Conservation (phyloP, 2,797 vertebrate species). For the Paedocypris micromegethes region DNA sequence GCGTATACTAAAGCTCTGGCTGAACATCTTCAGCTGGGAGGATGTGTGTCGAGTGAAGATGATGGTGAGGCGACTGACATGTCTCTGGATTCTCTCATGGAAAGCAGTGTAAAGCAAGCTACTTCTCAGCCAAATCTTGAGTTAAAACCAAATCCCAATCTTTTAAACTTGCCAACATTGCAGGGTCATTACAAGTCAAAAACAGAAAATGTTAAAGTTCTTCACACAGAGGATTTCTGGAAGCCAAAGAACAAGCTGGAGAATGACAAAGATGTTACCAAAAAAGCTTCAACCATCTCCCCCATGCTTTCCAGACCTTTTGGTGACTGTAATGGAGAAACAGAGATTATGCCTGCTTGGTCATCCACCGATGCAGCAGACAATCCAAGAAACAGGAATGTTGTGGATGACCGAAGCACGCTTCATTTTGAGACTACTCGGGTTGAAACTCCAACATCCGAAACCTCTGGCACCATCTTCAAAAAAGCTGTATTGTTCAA, state of each 20-base stretch:
- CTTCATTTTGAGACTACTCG: slow-evolving; percentile 47
- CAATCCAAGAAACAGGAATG: slow-evolving; percentile 54
- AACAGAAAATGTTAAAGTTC: slow-evolving; percentile 32
- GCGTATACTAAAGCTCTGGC: slow-evolving; percentile 67
- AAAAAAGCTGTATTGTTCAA: slow-evolving; percentile 23
- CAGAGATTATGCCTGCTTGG: slow-evolving; percentile 67
- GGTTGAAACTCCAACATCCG: slow-evolving; percentile 40
- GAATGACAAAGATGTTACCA: neutral
- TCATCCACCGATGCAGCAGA: slow-evolving; percentile 71
- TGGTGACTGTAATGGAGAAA: slow-evolving; percentile 56
- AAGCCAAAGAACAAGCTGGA: neutral
- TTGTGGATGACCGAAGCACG: slow-evolving; percentile 45
- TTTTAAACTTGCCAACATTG: slow-evolving; percentile 42
- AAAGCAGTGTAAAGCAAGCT: slow-evolving; percentile 43
- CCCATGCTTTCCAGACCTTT: slow-evolving; percentile 37
- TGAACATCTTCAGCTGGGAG: slow-evolving; percentile 68
- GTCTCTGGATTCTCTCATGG: slow-evolving; percentile 83
- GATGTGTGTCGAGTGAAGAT: slow-evolving; percentile 66
- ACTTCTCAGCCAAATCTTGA: slow-evolving; percentile 46
- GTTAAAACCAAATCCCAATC: slow-evolving; percentile 46
- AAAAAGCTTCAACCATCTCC: neutral
- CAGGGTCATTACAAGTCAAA: slow-evolving; percentile 45
- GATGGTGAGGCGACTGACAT: slow-evolving; percentile 87
- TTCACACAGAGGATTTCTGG: no score
- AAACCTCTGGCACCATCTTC: slow-evolving; percentile 40